A percentile compares a stretch with the other conserved stretches of the same genome.
phyloP scores from a whole-genome alignment of 2,888 invertebrate genomes.

The Lymantria monacha region DNA sequence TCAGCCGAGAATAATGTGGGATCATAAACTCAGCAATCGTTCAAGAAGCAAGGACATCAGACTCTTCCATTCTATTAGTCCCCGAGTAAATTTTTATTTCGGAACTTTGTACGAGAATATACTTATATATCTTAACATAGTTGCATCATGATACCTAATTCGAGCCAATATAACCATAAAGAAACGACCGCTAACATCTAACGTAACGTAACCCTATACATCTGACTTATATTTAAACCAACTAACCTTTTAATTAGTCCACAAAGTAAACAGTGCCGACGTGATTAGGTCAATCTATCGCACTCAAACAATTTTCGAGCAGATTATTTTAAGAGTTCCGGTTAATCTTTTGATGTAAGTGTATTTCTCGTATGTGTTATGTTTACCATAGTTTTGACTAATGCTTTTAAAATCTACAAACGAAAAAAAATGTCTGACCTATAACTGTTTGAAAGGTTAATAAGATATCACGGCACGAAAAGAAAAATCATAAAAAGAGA shows the following conservation, averaged over 20 bases:
- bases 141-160: background rate
- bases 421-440: background rate
- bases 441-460: slow-evolving; percentile 3
- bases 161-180: background rate
- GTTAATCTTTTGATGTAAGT: slow-evolving; percentile 34
- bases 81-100: no score
- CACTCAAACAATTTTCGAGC: slow-evolving; percentile 60
- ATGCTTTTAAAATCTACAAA: slow-evolving; percentile 2
- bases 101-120: no score
- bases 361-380: slow-evolving; percentile 23
- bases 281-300: slow-evolving; percentile 66
- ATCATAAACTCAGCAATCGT: no score
- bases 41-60: no score
- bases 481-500: background rate
- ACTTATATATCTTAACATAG: background rate
- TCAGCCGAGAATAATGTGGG: no score
- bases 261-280: slow-evolving; percentile 54
- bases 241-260: slow-evolving; percentile 53
- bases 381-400: slow-evolving; percentile 15
- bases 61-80: no score
- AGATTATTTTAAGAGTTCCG: slow-evolving; percentile 50
- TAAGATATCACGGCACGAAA: background rate
- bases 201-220: slow-evolving; percentile 2
- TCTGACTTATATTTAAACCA: slow-evolving; percentile 15
- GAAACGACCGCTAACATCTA: background rate